Evolutionary conservation across 2,888 invertebrate species (phyloP).

Genomic region (Sepiola atlantica): DNA sequence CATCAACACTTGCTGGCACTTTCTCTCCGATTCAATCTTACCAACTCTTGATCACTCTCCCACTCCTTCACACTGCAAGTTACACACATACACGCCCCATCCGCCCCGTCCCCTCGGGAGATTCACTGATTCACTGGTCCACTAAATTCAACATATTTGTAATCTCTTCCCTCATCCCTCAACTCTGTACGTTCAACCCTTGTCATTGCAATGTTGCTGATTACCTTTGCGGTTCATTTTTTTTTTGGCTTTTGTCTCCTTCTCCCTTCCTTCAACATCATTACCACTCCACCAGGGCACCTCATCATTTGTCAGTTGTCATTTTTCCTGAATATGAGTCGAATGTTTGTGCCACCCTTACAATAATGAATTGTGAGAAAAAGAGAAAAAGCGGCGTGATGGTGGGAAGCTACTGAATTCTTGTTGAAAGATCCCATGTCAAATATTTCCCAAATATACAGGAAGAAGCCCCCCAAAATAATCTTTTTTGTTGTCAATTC

Average conservation of each 20-base stretch:
- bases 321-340: not conserved
- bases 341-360: not conserved
- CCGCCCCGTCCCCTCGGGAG: not conserved
- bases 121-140: not conserved
- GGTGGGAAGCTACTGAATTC: not conserved
- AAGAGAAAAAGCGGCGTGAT: too few species aligned
- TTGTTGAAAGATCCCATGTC: slow-evolving; percentile 11
- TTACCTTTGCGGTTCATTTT: slow-evolving; percentile 20
- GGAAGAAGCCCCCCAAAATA: not conserved
- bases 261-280: not conserved
- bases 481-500: not conserved
- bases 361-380: not conserved
- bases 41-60: not conserved
- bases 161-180: not conserved
- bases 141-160: slow-evolving; percentile 1
- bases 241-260: not conserved
- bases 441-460: not conserved
- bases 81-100: not conserved
- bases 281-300: not conserved
- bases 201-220: slow-evolving; percentile 21
- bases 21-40: not conserved
- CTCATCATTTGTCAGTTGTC: slow-evolving; percentile 32
- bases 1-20: not conserved
- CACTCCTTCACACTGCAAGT: too few species aligned
- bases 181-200: not conserved